phyloP scores from a whole-genome alignment of 2,888 invertebrate genomes.

The Eumacrocentrus americanus region DNA sequence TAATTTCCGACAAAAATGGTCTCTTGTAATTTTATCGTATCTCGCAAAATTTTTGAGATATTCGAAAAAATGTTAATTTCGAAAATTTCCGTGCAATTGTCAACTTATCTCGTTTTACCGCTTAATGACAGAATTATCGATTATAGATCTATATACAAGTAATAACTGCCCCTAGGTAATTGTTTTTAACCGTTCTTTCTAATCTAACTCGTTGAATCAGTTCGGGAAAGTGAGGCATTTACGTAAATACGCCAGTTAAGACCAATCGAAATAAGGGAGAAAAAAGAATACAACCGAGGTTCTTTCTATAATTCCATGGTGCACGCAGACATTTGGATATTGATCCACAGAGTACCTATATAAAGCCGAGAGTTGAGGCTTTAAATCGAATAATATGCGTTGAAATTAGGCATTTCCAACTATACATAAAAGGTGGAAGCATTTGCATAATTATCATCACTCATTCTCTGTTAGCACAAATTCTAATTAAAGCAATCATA shows the following conservation, averaged over 20 bases:
- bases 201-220: neutral
- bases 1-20: too few species aligned
- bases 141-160: too few species aligned
- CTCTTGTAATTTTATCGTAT: too few species aligned
- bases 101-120: too few species aligned
- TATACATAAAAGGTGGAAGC: slow-evolving; percentile 13
- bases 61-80: too few species aligned
- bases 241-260: neutral
- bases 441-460: slow-evolving; percentile 14
- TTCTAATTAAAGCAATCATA: neutral
- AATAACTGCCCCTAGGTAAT: too few species aligned
- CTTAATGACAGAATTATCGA: too few species aligned
- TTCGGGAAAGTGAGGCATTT: neutral
- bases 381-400: neutral
- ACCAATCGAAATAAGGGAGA: neutral
- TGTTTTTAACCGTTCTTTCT: neutral
- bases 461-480: too few species aligned
- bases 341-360: too few species aligned
- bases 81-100: too few species aligned
- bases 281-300: neutral
- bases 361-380: neutral
- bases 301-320: slow-evolving; percentile 2
- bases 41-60: too few species aligned
- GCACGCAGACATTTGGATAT: slow-evolving; percentile 1
- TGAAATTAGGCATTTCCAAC: neutral